Conservation (phyloP, 2,888 invertebrate genomes). For the Cecidostiba fungosa region DNA sequence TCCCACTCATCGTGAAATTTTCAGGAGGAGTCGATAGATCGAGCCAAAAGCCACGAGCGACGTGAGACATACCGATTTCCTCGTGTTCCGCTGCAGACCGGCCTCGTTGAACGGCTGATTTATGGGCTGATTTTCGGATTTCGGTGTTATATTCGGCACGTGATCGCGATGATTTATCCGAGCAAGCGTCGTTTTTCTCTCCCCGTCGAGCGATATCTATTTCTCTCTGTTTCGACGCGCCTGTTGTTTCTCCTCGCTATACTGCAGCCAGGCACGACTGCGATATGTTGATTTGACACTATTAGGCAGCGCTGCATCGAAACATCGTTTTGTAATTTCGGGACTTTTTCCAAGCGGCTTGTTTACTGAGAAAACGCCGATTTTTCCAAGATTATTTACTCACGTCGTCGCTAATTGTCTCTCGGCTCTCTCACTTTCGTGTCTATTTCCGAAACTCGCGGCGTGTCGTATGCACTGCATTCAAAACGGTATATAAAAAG, state of each 20-base stretch:
- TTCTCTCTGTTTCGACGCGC: background rate
- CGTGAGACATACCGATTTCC: background rate
- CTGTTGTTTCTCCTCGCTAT: background rate
- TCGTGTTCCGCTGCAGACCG: background rate
- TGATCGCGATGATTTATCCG: conserved; percentile 30
- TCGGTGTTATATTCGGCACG: conserved; percentile 36
- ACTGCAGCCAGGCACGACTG: background rate
- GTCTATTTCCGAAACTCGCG: background rate
- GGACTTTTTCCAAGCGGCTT: background rate
- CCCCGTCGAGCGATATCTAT: background rate
- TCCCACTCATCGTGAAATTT: conserved; percentile 2
- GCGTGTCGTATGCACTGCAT: background rate
- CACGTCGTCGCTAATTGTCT: background rate
- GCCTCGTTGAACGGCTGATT: conserved; percentile 52
- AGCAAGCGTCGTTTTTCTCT: background rate
- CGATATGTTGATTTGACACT: conserved; percentile 34
- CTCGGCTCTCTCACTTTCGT: no score
- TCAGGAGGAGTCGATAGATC: background rate
- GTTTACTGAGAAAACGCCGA: background rate
- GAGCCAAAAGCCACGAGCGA: background rate
- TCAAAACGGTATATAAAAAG: background rate
- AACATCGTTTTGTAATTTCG: conserved; percentile 9
- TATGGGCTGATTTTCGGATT: conserved; percentile 50
- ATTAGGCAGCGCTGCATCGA: background rate
- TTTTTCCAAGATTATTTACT: background rate